Percentiles rank a stretch among this genome's conserved stretches.
phyloP scores from a whole-genome alignment of 2,797 vertebrate species.

The Oreochromis mossambicus region DNA sequence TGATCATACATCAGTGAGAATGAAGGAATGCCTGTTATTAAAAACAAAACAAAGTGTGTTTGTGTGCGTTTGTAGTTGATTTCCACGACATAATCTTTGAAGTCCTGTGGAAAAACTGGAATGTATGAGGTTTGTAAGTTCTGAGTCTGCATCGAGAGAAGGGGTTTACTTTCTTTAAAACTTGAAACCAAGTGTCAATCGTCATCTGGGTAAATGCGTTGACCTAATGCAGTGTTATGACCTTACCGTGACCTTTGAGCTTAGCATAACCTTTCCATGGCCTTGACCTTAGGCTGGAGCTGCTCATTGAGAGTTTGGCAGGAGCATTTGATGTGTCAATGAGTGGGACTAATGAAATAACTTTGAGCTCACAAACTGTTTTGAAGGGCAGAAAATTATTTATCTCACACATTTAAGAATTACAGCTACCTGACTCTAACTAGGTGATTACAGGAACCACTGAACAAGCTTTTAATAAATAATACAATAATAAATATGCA shows the following conservation, averaged over 20 bases:
- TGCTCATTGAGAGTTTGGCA: slow-evolving; percentile 11
- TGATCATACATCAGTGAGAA: neutral
- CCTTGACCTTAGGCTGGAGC: slow-evolving; percentile 54
- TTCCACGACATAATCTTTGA: neutral
- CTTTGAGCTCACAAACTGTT: neutral
- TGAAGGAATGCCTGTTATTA: neutral
- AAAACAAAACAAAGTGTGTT: neutral
- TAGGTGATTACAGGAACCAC: neutral
- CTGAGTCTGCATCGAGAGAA: neutral
- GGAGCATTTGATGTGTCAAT: neutral
- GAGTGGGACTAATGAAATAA: neutral
- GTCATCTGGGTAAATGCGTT: neutral
- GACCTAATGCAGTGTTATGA: slow-evolving; percentile 41
- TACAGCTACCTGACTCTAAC: neutral
- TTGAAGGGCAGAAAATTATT: neutral
- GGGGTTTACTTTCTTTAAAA: slow-evolving; percentile 7
- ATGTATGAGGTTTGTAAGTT: neutral
- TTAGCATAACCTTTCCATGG: slow-evolving; percentile 52
- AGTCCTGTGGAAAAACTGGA: neutral
- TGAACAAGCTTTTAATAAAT: neutral
- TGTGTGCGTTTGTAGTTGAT: neutral
- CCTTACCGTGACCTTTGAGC: slow-evolving; percentile 60
- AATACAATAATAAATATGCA: neutral
- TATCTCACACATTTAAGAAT: neutral
- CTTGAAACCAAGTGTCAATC: slow-evolving; percentile 30